These are phyloP conservation scores for Eidolon dupreanum DNA, from an alignment of 2,797 vertebrate species.

Conservation along the genomic window DNA sequence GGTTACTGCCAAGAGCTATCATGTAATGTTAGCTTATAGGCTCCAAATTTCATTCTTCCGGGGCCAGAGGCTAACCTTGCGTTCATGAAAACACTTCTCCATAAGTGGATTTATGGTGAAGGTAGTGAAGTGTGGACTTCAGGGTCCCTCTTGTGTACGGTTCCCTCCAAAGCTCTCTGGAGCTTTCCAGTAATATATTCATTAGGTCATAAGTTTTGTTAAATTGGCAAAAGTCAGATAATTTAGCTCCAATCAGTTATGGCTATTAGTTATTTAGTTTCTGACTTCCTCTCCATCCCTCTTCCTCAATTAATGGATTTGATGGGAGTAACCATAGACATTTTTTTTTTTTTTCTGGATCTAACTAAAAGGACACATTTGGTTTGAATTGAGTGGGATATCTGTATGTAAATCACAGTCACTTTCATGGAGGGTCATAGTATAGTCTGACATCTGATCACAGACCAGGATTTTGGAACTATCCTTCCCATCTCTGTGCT, in stretches of 20 bases:
- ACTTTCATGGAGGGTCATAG: not conserved
- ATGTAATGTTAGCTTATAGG: not conserved
- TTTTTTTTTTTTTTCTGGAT: not conserved
- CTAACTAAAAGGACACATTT: not conserved
- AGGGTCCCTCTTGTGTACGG: accelerated
- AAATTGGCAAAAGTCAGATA: not conserved
- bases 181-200: not conserved
- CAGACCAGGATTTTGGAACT: not conserved
- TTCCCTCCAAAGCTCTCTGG: not conserved
- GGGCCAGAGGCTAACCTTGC: not conserved
- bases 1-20: not conserved
- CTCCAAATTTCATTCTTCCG: not conserved
- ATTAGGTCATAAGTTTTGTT: not conserved
- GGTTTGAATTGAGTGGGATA: not conserved
- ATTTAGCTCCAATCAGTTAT: not conserved
- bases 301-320: not conserved
- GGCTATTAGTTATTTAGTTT: not conserved
- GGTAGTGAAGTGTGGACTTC: not conserved
- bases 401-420: accelerated
- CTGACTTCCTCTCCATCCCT: not conserved
- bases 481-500: not conserved
- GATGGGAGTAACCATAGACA: not conserved
- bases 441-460: not conserved
- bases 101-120: not conserved
- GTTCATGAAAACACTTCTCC: not conserved